These are phyloP conservation scores for Phaethon lepturus DNA, from an alignment of 2,113 vertebrate species.

Conservation along the genomic window DNA sequence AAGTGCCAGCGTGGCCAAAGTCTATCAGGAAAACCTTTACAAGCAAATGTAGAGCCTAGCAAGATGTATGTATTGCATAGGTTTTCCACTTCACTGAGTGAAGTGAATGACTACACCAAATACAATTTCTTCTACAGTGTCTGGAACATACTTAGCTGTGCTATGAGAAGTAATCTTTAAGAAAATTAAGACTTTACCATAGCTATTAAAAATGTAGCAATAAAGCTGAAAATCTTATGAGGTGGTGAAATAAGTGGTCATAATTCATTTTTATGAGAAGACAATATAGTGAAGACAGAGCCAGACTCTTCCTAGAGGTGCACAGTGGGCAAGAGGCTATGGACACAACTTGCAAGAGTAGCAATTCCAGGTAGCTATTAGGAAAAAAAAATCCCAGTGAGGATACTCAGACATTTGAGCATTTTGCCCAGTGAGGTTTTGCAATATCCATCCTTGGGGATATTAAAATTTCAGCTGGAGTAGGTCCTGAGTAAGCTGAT, in stretches of 20 bases:
- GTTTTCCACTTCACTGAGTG: slow-evolving; percentile 7
- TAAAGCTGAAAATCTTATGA: neutral
- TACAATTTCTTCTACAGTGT: neutral
- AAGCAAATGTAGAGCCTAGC: neutral
- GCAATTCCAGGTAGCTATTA: neutral
- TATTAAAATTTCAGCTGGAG: neutral
- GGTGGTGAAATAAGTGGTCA: slow-evolving; percentile 16
- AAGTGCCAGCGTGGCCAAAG: neutral
- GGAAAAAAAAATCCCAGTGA: neutral
- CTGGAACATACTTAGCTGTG: neutral
- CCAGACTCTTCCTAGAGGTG: neutral
- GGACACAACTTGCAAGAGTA: neutral
- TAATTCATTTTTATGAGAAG: slow-evolving; percentile 37
- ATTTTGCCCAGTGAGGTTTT: neutral
- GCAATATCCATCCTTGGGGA: neutral
- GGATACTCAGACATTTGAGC: neutral
- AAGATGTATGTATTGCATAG: neutral
- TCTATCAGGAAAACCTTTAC: neutral
- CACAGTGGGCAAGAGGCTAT: neutral
- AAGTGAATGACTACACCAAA: neutral
- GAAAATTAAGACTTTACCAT: slow-evolving; percentile 29
- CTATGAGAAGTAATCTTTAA: neutral
- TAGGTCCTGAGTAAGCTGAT: neutral
- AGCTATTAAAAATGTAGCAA: neutral
- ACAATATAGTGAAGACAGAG: neutral